These are phyloP conservation scores for Papilio glaucus DNA, from an alignment of 1,140 invertebrate genomes.

Conservation along the genomic window DNA sequence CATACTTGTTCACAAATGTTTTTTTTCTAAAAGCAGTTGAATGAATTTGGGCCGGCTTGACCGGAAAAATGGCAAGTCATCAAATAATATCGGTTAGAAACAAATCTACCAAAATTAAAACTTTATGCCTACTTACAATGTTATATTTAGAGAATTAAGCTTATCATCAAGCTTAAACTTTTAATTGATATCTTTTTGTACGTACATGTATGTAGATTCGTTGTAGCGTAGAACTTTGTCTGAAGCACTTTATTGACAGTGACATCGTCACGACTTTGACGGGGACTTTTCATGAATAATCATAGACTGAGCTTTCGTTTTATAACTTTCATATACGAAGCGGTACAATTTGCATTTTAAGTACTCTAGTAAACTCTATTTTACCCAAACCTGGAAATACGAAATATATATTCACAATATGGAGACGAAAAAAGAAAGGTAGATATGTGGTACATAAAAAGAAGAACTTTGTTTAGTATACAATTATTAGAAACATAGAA, in stretches of 20 bases:
- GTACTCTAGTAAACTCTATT: constrained; percentile 1
- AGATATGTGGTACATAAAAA: no score
- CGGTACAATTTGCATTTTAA: constrained; percentile 15
- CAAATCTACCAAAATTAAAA: not conserved
- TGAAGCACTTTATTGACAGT: constrained; percentile 11
- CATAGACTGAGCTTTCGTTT: constrained; percentile 20
- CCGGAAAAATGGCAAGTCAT: no score
- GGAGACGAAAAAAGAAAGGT: no score
- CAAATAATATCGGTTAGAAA: no score
- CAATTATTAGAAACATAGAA: no score
- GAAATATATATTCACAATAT: not conserved
- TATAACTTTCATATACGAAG: constrained; percentile 5
- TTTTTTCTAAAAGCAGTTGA: no score
- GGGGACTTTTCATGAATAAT: constrained; percentile 21
- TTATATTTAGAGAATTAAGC: no score
- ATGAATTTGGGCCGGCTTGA: no score
- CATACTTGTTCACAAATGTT: no score
- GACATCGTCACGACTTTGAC: constrained; percentile 14
- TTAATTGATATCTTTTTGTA: constrained; percentile 5
- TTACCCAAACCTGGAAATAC: not conserved
- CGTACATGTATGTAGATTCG: not conserved
- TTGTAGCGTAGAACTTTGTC: not conserved
- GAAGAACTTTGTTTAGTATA: no score
- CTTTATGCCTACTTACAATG: not conserved
- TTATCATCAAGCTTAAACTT: not conserved